Percentiles rank a stretch among this genome's conserved stretches.
Conservation (phyloP, 2,888 invertebrate genomes). For the Odontocolon sp. region DNA sequence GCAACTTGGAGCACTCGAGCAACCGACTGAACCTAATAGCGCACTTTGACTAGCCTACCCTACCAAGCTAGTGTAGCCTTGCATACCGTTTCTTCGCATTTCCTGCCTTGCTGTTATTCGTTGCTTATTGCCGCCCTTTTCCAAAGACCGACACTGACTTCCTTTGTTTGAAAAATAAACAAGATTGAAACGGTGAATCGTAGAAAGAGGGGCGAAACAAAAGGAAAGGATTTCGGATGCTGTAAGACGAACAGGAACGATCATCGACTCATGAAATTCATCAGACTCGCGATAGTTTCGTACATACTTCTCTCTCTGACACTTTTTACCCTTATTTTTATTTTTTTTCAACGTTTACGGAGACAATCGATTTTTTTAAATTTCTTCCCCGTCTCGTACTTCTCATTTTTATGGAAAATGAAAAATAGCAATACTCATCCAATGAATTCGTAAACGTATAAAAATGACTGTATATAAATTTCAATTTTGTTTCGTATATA, state of each 20-base stretch:
- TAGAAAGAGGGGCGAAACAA: neutral
- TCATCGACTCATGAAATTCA: too few species aligned
- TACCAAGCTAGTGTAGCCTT: neutral
- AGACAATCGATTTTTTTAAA: neutral
- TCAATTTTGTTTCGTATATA: neutral
- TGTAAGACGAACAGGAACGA: too few species aligned
- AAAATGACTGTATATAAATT: neutral
- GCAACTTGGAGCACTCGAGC: conserved; percentile 19
- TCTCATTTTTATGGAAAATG: neutral
- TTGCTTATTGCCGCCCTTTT: neutral
- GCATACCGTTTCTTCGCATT: neutral
- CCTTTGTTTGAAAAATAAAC: neutral
- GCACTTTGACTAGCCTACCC: conserved; percentile 26
- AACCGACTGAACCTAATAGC: conserved; percentile 43
- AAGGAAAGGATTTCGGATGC: neutral
- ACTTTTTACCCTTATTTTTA: too few species aligned
- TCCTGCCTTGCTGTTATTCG: neutral
- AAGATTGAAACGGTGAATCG: neutral
- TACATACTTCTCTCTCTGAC: too few species aligned
- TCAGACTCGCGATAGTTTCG: too few species aligned
- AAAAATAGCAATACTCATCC: neutral
- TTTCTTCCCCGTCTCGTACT: conserved; percentile 1
- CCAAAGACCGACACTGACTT: neutral
- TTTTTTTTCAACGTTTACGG: too few species aligned
- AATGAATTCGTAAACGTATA: neutral